Evolutionary conservation across 2,113 vertebrate genomes (phyloP).

Genomic region (Muntiacus muntjak): DNA sequence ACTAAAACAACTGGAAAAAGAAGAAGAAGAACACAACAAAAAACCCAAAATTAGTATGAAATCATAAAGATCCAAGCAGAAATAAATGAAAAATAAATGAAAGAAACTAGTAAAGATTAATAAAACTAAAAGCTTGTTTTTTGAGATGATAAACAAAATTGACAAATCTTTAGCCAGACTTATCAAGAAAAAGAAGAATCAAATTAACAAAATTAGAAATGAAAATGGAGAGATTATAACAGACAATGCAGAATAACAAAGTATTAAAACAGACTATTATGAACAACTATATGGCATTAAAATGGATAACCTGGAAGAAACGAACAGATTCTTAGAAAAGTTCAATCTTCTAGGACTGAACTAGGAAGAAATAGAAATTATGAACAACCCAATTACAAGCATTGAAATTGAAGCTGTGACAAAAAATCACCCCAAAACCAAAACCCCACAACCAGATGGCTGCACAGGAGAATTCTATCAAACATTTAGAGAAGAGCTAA

Average conservation of each 20-base stretch:
- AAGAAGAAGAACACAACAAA: background rate
- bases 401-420: background rate
- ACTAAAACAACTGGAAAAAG: background rate
- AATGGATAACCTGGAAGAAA: background rate
- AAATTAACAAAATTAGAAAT: background rate
- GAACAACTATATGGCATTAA: background rate
- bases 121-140: background rate
- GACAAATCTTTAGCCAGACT: background rate
- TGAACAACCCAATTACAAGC: background rate
- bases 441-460: background rate
- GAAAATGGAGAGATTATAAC: background rate
- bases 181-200: background rate
- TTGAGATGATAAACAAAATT: background rate
- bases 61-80: background rate
- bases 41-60: background rate
- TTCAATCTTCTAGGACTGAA: background rate
- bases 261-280: background rate
- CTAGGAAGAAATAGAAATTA: background rate
- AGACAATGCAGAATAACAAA: background rate
- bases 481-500: background rate
- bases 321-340: background rate
- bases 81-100: background rate
- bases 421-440: background rate
- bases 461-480: background rate
- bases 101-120: background rate